Evolutionary conservation across 2,888 invertebrate genomes (phyloP), one percentile per base, ranked within the genome.

Genomic region (Gortyna flavago): DNA sequence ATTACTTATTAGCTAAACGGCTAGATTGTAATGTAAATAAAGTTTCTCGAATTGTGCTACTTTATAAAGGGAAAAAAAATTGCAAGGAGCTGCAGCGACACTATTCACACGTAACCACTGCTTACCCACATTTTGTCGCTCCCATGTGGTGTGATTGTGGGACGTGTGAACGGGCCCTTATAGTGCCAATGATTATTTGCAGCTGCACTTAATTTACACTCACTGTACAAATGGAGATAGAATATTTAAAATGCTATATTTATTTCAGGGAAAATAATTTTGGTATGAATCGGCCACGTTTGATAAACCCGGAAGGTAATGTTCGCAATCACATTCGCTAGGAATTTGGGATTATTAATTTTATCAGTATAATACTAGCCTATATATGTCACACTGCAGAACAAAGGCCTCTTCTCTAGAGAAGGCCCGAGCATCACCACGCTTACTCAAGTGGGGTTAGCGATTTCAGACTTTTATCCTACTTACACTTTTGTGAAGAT

Each of bases 161-260:
- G 18, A 65, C 0, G n/a, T 65, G 38, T 65, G 9, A 5, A 29
- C 21, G 29, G 11, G 44, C 11, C 21, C 7, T 44, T 29, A 67
- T 29, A 44, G 35, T 51, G 0, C 13, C 35, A 18, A 13, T 29
- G 13, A 48, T 29, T 48, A 32, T 64, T 38, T 75, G 62, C n/a
- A 48, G 16, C 32, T 2, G 0, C n/a, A 38, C 18, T 8, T 61
- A 57, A 51, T 48, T 71, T 11, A 64, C 18, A 44, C 16, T 32
- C 68, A 44, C 57, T 72, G 79, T 54, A 78, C 57, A 59, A 75
- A 73, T 59, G 44, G 1, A 72, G 80, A 83, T 84, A 73, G 35
- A 70, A 72, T 75, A 75, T 72, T 74, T 61, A 83, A 71, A 72
- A 57, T 57, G 21, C 11, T 18, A 32, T 72, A 72, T 66, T 66